These are phyloP conservation scores for Tarsius wallacei DNA, from an alignment of 2,797 vertebrate species.

Conservation along the genomic window DNA sequence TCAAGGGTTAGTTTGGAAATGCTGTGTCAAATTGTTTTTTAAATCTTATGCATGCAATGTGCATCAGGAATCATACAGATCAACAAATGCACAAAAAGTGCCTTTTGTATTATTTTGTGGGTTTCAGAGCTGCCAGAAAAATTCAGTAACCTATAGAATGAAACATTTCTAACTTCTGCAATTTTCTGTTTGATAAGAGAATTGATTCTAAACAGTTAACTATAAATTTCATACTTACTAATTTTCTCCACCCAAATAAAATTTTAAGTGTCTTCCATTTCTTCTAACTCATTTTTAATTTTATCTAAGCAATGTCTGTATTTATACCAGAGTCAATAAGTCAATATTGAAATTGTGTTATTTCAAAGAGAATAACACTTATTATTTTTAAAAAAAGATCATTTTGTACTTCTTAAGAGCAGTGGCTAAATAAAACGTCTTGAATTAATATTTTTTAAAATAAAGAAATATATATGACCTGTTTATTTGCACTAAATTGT, in stretches of 20 bases:
- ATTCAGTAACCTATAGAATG: neutral
- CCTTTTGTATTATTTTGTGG: neutral
- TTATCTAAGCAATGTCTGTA: conserved; percentile 3
- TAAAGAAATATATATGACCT: neutral
- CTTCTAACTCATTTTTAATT: neutral
- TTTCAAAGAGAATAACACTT: neutral
- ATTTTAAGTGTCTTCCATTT: conserved; percentile 15
- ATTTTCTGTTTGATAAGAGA: conserved; percentile 5
- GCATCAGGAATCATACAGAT: conserved; percentile 2
- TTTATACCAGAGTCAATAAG: neutral
- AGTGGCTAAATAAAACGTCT: neutral
- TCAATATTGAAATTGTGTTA: neutral
- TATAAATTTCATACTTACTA: neutral
- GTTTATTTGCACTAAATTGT: conserved; percentile 35
- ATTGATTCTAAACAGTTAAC: neutral
- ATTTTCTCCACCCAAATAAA: neutral
- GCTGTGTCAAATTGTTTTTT: neutral
- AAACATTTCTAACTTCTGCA: neutral
- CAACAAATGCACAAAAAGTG: neutral
- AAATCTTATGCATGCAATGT: neutral
- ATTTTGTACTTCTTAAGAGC: neutral
- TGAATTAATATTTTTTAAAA: neutral
- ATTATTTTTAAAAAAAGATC: neutral
- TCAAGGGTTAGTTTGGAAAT: neutral
- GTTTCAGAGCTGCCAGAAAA: neutral